These are phyloP conservation scores for Moxostoma hubbsi DNA, from an alignment of 2,797 vertebrate species.

Conservation along the genomic window DNA sequence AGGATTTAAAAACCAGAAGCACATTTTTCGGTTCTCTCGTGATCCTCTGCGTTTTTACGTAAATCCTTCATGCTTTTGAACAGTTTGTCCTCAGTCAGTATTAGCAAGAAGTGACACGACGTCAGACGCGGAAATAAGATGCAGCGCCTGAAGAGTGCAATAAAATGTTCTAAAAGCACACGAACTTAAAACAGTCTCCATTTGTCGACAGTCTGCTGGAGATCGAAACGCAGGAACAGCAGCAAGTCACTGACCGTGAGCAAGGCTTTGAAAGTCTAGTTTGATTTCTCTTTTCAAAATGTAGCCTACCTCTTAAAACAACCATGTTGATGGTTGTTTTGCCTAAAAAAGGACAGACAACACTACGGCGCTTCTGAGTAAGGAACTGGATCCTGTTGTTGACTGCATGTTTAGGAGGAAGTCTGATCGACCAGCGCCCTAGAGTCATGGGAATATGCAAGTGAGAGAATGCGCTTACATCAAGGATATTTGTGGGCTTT, in stretches of 20 bases:
- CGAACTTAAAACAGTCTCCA: slow-evolving; percentile 53
- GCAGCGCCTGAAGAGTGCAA: slow-evolving; percentile 60
- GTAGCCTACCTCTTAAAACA: background rate
- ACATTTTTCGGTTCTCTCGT: background rate
- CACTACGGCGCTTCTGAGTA: slow-evolving; percentile 11
- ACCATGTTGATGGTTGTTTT: slow-evolving; percentile 13
- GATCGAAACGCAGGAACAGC: slow-evolving; percentile 47
- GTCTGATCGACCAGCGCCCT: slow-evolving; percentile 27
- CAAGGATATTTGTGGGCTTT: slow-evolving; percentile 26
- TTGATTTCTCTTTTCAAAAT: background rate
- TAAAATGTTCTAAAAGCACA: slow-evolving; percentile 57
- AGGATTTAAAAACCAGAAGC: background rate
- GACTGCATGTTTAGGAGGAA: slow-evolving; percentile 41
- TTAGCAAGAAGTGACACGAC: slow-evolving; percentile 38
- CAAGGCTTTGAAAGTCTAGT: slow-evolving; percentile 29
- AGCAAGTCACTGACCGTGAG: slow-evolving; percentile 24
- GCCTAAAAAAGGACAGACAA: slow-evolving; percentile 13
- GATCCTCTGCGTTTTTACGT: background rate
- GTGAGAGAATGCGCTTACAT: background rate
- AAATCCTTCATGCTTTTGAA: background rate
- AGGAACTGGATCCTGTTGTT: slow-evolving; percentile 35
- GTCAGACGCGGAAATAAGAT: slow-evolving; percentile 56
- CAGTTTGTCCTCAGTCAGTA: slow-evolving; percentile 16
- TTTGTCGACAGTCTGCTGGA: slow-evolving; percentile 57
- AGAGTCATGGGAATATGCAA: slow-evolving; percentile 2